Base-by-base conservation (phyloP, 2,888 invertebrate species). In the Pristionchus exspectatus region DNA sequence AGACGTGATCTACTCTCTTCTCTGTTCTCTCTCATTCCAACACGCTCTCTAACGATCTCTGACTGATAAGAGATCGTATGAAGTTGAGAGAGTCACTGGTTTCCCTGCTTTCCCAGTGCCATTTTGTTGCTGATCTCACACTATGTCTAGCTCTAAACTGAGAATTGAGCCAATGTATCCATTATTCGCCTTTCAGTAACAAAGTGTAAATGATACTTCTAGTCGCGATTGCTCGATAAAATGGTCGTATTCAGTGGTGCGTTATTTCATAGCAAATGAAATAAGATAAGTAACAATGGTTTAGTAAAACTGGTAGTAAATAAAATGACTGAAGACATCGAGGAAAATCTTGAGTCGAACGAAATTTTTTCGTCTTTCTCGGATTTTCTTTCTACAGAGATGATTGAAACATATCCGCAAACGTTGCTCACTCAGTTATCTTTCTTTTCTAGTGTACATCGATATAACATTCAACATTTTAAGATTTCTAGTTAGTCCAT, bases 161-260 rank as follows among this genome's bases (percentile, higher is more conserved):
- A 21, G 63, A 63, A 63, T 63, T 63, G 24, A 63, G 63, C 63
- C 63, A 63, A 63, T 63, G 63, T 63, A 38, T 74, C n/a, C 38
- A 38, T 38, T 38, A 24, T 38, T 74, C 74, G 33, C 74, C 74
- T 74, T 74, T 74, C 74, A 38, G 33, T 74, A n/a, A n/a, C n/a
- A n/a, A n/a, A n/a, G n/a, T n/a, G n/a, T n/a, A 14, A 38, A 38
- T 38, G 74, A 74, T 16, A 30, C 16, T 74, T 21, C 74, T 74
- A 74, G 74, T 38, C 21, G 38, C 74, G 74, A 74, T 74, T 74
- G 33, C 33, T 74, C 74, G 74, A 74, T 74, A 74, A 74, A 74
- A 63, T 63, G 63, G n/a, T 63, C n/a, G n/a, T 10, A 63, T 63
- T n/a, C 24, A 24, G 44, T 50, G 9, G 44, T 9, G 44, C 38